Evolutionary conservation across 2,797 vertebrate genomes (phyloP), one percentile per base, ranked within the genome.

Genomic region (Propithecus perrieri): DNA sequence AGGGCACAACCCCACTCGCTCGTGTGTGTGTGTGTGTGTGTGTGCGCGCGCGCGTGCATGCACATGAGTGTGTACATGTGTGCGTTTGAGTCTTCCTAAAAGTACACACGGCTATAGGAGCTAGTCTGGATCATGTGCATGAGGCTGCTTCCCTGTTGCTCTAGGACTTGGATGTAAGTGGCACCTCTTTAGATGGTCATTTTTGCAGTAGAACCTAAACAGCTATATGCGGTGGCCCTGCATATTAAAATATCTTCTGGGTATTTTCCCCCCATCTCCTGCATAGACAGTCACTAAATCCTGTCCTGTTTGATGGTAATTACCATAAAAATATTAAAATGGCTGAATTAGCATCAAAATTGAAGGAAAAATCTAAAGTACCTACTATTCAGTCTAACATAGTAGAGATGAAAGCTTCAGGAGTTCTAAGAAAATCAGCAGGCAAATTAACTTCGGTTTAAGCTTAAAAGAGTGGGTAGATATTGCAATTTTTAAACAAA

Each of bases 371-470:
- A 88, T 61, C 78, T 86, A 22, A 85, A 95, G 48, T 20, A 50
- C 57, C 78, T 91, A 50, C n/a, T 85, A 74, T 46, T 72, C n/a
- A 78, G 14, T 89, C 69, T 72, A 80, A 93, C 63, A 80, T 10
- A 78, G 8, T n/a, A 50, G 48, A 86, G 46, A 84, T 61, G n/a
- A 92, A 88, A 87, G 41, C 15, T 28, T 75, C 33, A 20, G 75
- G 80, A 84, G 28, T 88, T 85, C 85, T 95, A 93, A 90, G 85
- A 92, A 95, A 85, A 50, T 30, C 38, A 74, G 13, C 55, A 76
- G 79, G 30, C 48, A 75, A 53, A 79, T 92, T 81, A 88, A 74
- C 28, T 61, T 10, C 46, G 11, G 28, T 85, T 93, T 61, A 63
- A 89, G 50, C 57, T 84, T 91, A 61, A 88, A 96, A 92, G 86